A percentile compares a stretch with the other conserved stretches of the same genome.
These are phyloP conservation scores for Larimichthys polyactis DNA, from an alignment of 2,113 vertebrate genomes.

Conservation along the genomic window DNA sequence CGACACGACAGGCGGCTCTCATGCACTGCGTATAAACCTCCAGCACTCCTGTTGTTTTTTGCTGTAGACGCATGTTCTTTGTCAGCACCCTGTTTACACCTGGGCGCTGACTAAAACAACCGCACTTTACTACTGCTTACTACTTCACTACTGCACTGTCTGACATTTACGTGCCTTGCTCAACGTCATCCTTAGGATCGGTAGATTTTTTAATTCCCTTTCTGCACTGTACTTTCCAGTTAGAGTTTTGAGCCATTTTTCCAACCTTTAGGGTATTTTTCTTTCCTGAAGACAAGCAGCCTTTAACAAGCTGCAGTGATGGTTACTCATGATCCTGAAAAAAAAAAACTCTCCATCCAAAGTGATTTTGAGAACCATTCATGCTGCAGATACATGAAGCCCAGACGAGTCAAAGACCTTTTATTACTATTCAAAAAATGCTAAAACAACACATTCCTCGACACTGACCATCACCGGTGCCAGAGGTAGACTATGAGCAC, in stretches of 20 bases:
- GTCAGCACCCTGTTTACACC: slow-evolving; percentile 40
- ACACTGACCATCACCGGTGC: slow-evolving; percentile 31
- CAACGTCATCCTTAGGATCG: neutral
- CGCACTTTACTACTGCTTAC: slow-evolving; percentile 21
- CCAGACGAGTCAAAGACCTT: slow-evolving; percentile 12
- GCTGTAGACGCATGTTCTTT: slow-evolving; percentile 15
- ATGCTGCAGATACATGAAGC: neutral
- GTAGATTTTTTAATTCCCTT: neutral
- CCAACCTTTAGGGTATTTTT: neutral
- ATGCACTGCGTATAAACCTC: slow-evolving; percentile 17
- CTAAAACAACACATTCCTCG: slow-evolving; percentile 45
- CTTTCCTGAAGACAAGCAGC: neutral
- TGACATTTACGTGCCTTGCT: slow-evolving; percentile 7
- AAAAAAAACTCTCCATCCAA: neutral
- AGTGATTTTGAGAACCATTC: slow-evolving; percentile 9
- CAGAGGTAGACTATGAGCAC: slow-evolving; percentile 19
- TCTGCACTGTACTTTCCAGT: neutral
- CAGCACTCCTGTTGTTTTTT: neutral
- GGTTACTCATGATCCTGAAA: neutral
- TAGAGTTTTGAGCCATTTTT: slow-evolving; percentile 1
- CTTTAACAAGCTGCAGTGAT: neutral
- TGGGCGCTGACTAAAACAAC: neutral
- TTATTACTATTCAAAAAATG: slow-evolving; percentile 21
- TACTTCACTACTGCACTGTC: neutral
- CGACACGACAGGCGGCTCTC: slow-evolving; percentile 36